Evolutionary conservation across 2,888 invertebrate genomes (phyloP).

Genomic region (Drosophila quinaria): DNA sequence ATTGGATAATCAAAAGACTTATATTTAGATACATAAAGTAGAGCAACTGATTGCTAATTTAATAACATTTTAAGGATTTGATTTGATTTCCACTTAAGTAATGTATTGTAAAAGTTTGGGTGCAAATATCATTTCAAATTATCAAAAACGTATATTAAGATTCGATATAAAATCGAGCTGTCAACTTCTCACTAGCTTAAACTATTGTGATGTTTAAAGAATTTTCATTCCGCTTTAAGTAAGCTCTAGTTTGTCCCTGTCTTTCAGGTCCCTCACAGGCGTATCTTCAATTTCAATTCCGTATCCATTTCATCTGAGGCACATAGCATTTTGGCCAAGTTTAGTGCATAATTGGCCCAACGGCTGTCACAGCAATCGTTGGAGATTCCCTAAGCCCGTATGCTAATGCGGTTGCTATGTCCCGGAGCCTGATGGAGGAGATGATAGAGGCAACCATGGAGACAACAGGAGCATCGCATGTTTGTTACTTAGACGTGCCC

Average conservation of each 20-base stretch:
- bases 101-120: too few relatives aligned
- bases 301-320: conserved; percentile 36
- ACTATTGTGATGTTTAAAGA: background rate
- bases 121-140: too few relatives aligned
- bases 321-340: conserved; percentile 8
- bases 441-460: background rate
- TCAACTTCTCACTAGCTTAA: background rate
- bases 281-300: conserved; percentile 12
- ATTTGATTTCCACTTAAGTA: background rate
- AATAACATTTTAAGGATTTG: background rate
- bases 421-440: conserved; percentile 38
- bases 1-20: conserved; percentile 1
- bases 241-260: background rate
- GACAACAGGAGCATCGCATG: conserved; percentile 5
- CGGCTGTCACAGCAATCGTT: conserved; percentile 46
- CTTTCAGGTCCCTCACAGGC: background rate
- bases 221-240: background rate
- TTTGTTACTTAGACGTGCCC: conserved; percentile 11
- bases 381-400: conserved; percentile 41
- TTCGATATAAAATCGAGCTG: too few relatives aligned
- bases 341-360: conserved; percentile 56
- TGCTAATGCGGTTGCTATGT: conserved; percentile 58
- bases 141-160: too few relatives aligned
- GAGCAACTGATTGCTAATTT: background rate
- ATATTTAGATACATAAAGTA: background rate